Evolutionary conservation across 53 echinoderm and acorn worm genomes (phyloP), one percentile per base, ranked within the genome.

Genomic region (Zoroaster sp.): DNA sequence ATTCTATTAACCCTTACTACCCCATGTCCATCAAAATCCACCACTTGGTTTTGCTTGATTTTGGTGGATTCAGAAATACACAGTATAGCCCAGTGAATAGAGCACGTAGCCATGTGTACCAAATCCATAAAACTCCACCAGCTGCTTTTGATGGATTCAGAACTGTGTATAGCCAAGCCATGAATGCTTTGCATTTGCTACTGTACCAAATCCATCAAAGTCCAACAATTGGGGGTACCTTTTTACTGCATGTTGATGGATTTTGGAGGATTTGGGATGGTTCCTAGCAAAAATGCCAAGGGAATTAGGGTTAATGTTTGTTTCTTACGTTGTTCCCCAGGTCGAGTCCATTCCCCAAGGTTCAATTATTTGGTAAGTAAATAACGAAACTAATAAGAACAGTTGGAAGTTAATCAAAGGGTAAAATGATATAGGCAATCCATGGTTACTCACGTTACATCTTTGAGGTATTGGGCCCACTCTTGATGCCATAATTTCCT

Each of bases 311-410:
- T 51, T 10, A 72, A 77, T 44, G 5, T 68, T 12, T 46, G 3
- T 75, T 20, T 83, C 12, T 13, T 41, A 46, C 3, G 59, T 51
- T 38, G 34, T 83, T 47, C 3, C 23, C 68, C 31, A 93, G 93
- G 93, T 90, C 14, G 93, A 93, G 37, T 93, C 93, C 1, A 74
- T 74, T 45, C 93, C 93, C 13, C 87, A 90, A 18, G 93, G 93
- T 38, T 93, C 93, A 9, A 86, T 87, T 32, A 78, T 93, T 67
- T 93, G 93, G 93, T 93, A 66, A 93, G 93, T 72, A 45, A 75
- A 30, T 11, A 35, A 32, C 25, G 33, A 23, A 81, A 12, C 0
- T 21, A 33, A 39, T 77, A 8, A 2, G 17, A 55, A 6, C 23
- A 21, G 18, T 41, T 41, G 43, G 25, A 38, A 21, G 42, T n/a